Base-by-base conservation (phyloP, 2,797 vertebrate species). In the Pseudopleuronectes americanus region DNA sequence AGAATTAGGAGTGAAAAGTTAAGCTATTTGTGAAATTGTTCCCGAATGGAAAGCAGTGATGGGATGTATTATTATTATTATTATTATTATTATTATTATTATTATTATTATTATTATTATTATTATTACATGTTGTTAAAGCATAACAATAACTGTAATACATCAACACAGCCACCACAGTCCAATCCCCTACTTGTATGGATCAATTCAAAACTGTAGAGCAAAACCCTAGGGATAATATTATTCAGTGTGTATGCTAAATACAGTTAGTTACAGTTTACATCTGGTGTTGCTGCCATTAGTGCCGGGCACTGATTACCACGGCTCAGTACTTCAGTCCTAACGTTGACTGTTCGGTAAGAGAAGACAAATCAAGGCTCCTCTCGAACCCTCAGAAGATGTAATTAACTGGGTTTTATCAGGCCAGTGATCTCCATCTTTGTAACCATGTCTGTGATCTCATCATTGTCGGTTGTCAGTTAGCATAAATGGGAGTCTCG, bases 381-480 rank as follows among this genome's bases (percentile, higher is more conserved):
- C 58, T 67, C 81, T 66, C 4, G 2, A 57, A 26, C 69, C 47
- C 22, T 58, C 45, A 74, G 62, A 80, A 64, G 38, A 72, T 74
- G 69, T 81, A 59, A 68, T 83, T 66, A 70, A 62, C 57, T 59
- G 26, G 10, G 17, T 28, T 62, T 61, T 71, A 83, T 87, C 74
- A 45, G 56, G 16, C 41, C 47, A 19, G 5, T 6, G 12, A 81
- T 81, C 60, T 65, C 59, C 54, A 68, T 78, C 54, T 79, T 17
- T 68, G 38, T 28, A 58, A 24, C 64, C 43, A 23, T 2, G 55
- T 55, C 64, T 69, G 9, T 62, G 60, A 70, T 80, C 74, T 74
- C 51, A 54, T 76, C 61, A 71, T 45, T 41, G 41, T 24, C 6
- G 9, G 23, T 56, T 77, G 55, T 81, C 57, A 64, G 57, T 77